phyloP scores from a whole-genome alignment of 2,113 vertebrate genomes.

The Cromileptes altivelis region DNA sequence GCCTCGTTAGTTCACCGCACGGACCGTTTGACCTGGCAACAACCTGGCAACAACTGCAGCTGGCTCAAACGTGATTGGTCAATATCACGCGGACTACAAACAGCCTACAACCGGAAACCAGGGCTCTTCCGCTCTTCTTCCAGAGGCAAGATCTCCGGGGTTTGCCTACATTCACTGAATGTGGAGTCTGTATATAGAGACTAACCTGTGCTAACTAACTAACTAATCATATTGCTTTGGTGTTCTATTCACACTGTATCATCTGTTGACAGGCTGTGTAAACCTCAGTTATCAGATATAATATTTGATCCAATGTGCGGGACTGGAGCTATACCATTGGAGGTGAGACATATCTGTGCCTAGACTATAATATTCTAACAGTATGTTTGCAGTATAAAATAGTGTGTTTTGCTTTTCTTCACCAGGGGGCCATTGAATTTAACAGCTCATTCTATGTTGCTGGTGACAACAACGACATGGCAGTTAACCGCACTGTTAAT shows the following conservation, averaged over 20 bases:
- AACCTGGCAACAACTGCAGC: too few species aligned
- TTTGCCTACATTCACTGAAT: too few species aligned
- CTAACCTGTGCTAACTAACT: too few species aligned
- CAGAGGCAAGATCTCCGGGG: too few species aligned
- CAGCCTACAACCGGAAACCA: too few species aligned
- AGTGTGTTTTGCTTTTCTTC: conserved; percentile 23
- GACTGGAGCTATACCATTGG: conserved; percentile 96
- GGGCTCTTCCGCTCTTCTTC: too few species aligned
- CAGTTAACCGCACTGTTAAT: conserved; percentile 93
- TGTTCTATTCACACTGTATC: neutral
- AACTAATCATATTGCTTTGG: neutral
- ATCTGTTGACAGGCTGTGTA: conserved; percentile 89
- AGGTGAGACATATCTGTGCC: conserved; percentile 84
- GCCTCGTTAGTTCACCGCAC: too few species aligned
- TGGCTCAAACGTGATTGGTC: too few species aligned
- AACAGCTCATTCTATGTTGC: conserved; percentile 91
- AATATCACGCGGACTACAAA: too few species aligned
- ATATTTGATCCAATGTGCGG: conserved; percentile 99
- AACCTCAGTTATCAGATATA: conserved; percentile 91
- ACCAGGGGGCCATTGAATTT: conserved; percentile 94
- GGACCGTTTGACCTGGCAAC: too few species aligned
- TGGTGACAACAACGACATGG: conserved; percentile 94
- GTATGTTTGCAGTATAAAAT: neutral
- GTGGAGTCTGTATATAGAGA: too few species aligned
- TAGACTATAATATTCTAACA: neutral